Conservation (phyloP, 2,113 vertebrate genomes). For the Actinemys pallida region DNA sequence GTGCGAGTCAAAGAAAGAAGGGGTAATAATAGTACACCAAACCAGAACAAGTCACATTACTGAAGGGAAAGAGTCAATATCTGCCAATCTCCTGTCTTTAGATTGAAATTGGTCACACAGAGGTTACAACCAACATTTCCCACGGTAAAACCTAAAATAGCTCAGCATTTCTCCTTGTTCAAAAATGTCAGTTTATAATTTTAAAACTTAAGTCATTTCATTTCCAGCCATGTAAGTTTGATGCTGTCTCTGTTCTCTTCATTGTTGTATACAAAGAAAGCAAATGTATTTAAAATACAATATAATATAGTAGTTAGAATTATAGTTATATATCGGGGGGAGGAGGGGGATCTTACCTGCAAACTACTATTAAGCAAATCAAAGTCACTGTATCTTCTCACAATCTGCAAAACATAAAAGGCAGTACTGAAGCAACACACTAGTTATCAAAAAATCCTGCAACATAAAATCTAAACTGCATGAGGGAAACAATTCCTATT, state of each 20-base stretch:
- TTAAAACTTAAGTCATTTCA: not conserved
- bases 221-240: not conserved
- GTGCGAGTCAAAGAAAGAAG: constrained; percentile 26
- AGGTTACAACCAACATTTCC: not conserved
- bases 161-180: not conserved
- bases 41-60: constrained; percentile 35
- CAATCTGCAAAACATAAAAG: constrained; percentile 86
- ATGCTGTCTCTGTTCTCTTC: not conserved
- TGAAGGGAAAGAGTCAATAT: constrained; percentile 20
- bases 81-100: constrained; percentile 46
- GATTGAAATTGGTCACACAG: constrained; percentile 2
- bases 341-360: constrained; percentile 84
- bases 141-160: not conserved
- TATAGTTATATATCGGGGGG: not conserved
- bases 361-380: constrained; percentile 94
- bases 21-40: constrained; percentile 32
- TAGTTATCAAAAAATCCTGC: not conserved
- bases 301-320: not conserved
- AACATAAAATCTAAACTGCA: not conserved
- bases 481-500: constrained; percentile 6
- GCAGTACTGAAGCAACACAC: constrained; percentile 23
- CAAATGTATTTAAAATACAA: constrained; percentile 10
- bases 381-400: constrained; percentile 98
- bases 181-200: not conserved
- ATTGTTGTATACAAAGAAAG: not conserved